phyloP scores from a whole-genome alignment of 2,113 vertebrate species.

The Gavialis gangeticus region DNA sequence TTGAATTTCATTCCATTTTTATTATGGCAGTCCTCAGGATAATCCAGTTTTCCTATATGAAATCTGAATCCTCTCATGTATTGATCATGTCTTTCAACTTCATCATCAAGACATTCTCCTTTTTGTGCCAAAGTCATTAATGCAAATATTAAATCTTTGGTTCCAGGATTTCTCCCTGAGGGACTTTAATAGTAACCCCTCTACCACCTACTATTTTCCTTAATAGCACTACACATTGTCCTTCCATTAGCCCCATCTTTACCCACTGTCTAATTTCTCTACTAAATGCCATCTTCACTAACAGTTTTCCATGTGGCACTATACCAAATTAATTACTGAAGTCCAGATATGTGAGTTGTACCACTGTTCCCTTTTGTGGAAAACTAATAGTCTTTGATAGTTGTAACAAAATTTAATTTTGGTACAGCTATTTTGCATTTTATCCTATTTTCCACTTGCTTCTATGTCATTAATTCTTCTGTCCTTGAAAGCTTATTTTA shows the following conservation, averaged over 20 bases:
- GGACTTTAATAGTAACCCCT: background rate
- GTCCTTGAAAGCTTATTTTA: no score
- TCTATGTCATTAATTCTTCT: no score
- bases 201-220: background rate
- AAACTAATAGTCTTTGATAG: background rate
- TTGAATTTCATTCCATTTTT: background rate
- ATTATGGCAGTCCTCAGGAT: background rate
- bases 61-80: background rate
- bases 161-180: fast-evolving
- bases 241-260: background rate
- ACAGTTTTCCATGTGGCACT: background rate
- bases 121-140: background rate
- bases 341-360: background rate
- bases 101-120: background rate
- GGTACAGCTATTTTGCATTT: fast-evolving
- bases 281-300: background rate
- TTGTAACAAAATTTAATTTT: background rate
- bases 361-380: fast-evolving
- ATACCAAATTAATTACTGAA: background rate
- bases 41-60: background rate
- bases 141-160: background rate
- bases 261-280: background rate
- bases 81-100: background rate
- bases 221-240: background rate
- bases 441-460: no score